Evolutionary conservation across 2,888 invertebrate genomes (phyloP).

Genomic region (Tiliacea citrago): DNA sequence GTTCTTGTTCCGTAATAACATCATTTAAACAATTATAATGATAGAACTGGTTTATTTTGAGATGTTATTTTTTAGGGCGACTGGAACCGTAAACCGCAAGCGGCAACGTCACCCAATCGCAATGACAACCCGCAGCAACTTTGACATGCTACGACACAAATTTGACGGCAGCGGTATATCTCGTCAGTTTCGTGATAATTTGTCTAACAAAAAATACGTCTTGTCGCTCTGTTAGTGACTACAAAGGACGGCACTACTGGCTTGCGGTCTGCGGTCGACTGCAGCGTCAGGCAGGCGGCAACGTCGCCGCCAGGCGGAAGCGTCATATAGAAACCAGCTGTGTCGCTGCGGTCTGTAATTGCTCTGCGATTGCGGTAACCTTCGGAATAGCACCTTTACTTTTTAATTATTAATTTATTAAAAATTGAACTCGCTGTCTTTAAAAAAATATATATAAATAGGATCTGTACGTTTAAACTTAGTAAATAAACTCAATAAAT

Average conservation of each 20-base stretch:
- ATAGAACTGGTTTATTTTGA: not conserved
- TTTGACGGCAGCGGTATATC: not conserved
- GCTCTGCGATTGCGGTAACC: not conserved
- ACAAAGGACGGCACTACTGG: not conserved
- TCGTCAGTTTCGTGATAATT: not conserved
- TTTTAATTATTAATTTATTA: not conserved
- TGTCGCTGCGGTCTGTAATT: not conserved
- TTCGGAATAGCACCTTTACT: not conserved
- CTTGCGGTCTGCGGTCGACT: not conserved
- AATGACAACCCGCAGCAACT: not conserved
- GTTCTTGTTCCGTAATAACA: not conserved
- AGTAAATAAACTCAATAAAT: not conserved
- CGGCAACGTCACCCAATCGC: not conserved
- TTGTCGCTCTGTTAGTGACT: not conserved
- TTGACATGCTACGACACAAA: not conserved
- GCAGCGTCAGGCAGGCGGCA: not conserved
- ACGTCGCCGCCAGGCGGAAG: not conserved
- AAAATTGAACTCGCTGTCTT: not conserved
- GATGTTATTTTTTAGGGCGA: not conserved
- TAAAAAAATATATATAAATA: not conserved
- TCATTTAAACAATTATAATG: not conserved
- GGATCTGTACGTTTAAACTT: not conserved
- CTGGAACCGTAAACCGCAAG: not conserved
- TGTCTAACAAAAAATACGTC: not conserved
- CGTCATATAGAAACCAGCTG: not conserved